phyloP scores from a whole-genome alignment of 2,113 vertebrate genomes.

The Circaetus gallicus region DNA sequence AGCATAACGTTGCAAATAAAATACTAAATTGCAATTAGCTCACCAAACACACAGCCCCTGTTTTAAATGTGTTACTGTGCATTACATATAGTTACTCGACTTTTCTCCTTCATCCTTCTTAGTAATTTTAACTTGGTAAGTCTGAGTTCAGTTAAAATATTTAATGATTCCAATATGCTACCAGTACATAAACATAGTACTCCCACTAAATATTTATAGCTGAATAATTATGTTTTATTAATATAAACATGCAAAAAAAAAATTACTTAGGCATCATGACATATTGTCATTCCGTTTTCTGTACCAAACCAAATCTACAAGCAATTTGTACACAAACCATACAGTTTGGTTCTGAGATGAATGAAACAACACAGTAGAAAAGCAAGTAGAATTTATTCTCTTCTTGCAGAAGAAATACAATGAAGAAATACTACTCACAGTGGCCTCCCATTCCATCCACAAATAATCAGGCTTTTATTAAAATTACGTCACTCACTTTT shows the following conservation, averaged over 20 bases:
- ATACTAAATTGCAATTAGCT: background rate
- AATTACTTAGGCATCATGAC: background rate
- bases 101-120: conserved; percentile 7
- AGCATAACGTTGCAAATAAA: background rate
- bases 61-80: background rate
- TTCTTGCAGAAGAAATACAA: background rate
- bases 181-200: background rate
- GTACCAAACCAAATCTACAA: background rate
- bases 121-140: background rate
- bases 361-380: background rate
- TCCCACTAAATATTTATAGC: background rate
- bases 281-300: background rate
- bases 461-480: conserved; percentile 16
- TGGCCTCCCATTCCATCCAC: background rate
- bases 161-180: background rate
- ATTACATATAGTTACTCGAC: background rate
- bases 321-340: background rate
- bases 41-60: background rate
- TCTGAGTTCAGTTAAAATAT: background rate
- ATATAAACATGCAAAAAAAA: background rate
- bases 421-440: background rate
- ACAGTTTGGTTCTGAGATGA: background rate
- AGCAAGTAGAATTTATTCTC: background rate
- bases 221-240: background rate
- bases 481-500: background rate